A percentile compares a stretch with the other conserved stretches of the same genome.
Evolutionary conservation across 2,797 vertebrate genomes (phyloP).

Genomic region (Chromis chromis): DNA sequence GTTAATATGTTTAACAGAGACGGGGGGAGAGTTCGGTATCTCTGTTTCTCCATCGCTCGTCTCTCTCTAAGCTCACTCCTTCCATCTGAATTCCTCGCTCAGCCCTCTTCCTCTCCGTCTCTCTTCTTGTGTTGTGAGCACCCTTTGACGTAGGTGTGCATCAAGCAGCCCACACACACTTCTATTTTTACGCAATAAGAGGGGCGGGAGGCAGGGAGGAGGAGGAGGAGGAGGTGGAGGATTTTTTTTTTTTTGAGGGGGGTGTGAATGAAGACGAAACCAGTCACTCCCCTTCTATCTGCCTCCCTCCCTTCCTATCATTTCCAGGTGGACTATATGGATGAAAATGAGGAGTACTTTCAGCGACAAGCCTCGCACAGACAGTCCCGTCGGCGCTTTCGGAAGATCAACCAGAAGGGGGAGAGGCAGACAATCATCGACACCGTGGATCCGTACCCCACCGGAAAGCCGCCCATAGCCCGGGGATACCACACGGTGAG

Average conservation of each 20-base stretch:
- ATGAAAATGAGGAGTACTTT: constrained; percentile 99
- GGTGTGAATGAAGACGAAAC: constrained; percentile 62
- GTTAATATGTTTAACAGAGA: constrained; percentile 19
- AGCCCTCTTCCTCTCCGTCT: constrained; percentile 15
- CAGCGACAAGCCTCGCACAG: constrained; percentile 97
- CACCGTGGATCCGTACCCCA: constrained; percentile 95
- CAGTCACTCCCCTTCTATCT: constrained; percentile 62
- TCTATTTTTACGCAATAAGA: constrained; percentile 81
- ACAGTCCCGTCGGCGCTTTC: constrained; percentile 96
- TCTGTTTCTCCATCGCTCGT: constrained; percentile 21
- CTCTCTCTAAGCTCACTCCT: constrained; percentile 1
- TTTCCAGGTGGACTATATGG: constrained; percentile 98
- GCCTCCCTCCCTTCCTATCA: constrained; percentile 16
- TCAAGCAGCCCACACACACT: constrained; percentile 66
- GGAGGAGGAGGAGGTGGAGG: constrained; percentile 40
- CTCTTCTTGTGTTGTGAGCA: constrained; percentile 58
- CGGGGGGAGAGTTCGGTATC: accelerated
- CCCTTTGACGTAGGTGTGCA: constrained; percentile 78
- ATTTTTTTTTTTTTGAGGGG: constrained; percentile 12
- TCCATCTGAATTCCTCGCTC: constrained; percentile 16
- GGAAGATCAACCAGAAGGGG: constrained; percentile 99
- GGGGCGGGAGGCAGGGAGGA: constrained; percentile 39
- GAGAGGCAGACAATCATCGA: constrained; percentile 99
- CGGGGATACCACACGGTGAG: constrained; percentile 98
- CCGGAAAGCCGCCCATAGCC: constrained; percentile 93